phyloP scores from a whole-genome alignment of 2,797 vertebrate genomes.

The Alauda arvensis region DNA sequence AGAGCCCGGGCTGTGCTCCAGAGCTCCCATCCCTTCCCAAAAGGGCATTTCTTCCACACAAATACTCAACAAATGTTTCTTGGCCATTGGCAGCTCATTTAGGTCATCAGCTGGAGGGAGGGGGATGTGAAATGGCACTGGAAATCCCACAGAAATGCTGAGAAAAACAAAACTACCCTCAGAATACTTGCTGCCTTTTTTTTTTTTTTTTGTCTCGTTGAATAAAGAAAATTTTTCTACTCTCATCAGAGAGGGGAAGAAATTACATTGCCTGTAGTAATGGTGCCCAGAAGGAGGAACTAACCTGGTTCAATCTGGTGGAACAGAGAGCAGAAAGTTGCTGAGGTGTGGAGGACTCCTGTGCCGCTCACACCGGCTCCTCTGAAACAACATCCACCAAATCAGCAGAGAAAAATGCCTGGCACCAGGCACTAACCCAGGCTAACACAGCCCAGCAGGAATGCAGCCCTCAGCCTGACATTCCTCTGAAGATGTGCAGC shows the following conservation, averaged over 20 bases:
- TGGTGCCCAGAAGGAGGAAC: conserved; percentile 28
- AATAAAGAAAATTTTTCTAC: conserved; percentile 7
- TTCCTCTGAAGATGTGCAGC: background rate
- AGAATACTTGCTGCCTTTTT: background rate
- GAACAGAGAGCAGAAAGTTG: conserved; percentile 13
- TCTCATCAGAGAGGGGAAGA: background rate
- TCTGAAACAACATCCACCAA: background rate
- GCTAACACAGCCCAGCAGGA: background rate
- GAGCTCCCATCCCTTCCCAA: background rate
- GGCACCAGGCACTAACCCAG: background rate
- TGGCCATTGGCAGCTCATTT: background rate
- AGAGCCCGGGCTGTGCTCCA: background rate
- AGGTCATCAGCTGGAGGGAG: background rate
- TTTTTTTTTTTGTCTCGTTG: background rate
- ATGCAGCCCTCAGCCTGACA: background rate
- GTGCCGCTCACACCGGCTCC: background rate
- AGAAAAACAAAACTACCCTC: background rate
- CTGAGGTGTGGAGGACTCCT: background rate
- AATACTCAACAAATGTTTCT: background rate
- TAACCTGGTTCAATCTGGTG: conserved; percentile 7
- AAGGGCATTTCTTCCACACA: background rate
- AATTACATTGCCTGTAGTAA: conserved; percentile 5
- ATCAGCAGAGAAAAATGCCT: background rate
- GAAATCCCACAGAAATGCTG: conserved; percentile 18
- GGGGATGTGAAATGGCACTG: background rate